Percentiles rank a stretch among this genome's conserved stretches.
Evolutionary conservation across 2,888 invertebrate genomes (phyloP).

Genomic region (Drosophila mettleri): DNA sequence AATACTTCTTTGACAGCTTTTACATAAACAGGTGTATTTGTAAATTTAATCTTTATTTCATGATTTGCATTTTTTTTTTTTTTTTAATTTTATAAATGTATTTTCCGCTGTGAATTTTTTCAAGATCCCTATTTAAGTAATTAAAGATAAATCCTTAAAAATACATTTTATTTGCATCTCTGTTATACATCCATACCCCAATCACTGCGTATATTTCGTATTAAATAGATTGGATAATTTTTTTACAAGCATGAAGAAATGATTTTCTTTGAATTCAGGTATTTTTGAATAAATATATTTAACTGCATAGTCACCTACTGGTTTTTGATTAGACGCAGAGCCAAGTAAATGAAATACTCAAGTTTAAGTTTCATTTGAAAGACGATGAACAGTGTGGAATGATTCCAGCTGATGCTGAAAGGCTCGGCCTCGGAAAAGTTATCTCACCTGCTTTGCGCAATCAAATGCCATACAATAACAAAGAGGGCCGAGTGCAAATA

Average conservation of each 20-base stretch:
- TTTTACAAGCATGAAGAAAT: background rate
- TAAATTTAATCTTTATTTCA: background rate
- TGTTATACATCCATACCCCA: too few species aligned
- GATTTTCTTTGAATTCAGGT: background rate
- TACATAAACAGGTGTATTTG: too few species aligned
- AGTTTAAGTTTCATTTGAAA: conserved; percentile 21
- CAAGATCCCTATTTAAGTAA: too few species aligned
- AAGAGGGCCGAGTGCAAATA: conserved; percentile 10
- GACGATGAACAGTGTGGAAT: conserved; percentile 33
- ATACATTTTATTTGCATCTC: background rate
- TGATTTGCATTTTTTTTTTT: background rate
- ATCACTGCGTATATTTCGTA: too few species aligned
- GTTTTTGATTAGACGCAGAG: conserved; percentile 13
- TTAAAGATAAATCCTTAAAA: too few species aligned
- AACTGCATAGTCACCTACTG: background rate
- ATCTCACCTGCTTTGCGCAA: conserved; percentile 54
- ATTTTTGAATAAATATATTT: conserved; percentile 10
- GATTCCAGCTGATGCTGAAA: conserved; percentile 41
- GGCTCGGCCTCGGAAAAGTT: conserved; percentile 27
- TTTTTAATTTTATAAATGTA: too few species aligned
- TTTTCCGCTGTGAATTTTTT: too few species aligned
- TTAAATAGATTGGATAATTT: too few species aligned
- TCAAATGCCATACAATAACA: conserved; percentile 53
- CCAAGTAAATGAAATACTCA: conserved; percentile 22
- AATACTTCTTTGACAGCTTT: too few species aligned